A percentile compares a stretch with the other conserved stretches of the same genome.
Conservation (phyloP, 2,888 invertebrate species). For the Julus scandinavius region DNA sequence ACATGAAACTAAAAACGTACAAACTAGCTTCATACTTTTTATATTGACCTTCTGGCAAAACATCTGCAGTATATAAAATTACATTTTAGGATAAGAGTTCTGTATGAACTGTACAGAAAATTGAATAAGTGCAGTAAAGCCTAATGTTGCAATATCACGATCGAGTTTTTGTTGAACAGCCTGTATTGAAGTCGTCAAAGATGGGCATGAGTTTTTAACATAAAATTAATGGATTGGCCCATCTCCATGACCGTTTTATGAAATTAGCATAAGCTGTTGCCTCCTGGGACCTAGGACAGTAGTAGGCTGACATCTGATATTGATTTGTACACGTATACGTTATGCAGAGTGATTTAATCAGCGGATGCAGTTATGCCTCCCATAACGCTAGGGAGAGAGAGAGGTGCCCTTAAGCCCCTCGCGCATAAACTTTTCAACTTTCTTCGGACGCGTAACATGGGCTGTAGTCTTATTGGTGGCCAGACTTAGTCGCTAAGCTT, state of each 20-base stretch:
- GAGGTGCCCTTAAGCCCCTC: background rate
- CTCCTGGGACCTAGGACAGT: background rate
- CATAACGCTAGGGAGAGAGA: background rate
- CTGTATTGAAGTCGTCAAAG: background rate
- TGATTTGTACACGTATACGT: background rate
- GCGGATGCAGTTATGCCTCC: background rate
- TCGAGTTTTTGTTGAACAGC: background rate
- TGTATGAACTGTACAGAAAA: too few relatives aligned
- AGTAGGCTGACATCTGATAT: background rate
- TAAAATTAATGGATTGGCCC: background rate
- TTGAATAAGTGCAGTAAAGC: too few relatives aligned
- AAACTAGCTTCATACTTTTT: too few relatives aligned
- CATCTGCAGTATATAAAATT: too few relatives aligned
- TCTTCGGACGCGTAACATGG: background rate
- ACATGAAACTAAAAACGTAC: too few relatives aligned
- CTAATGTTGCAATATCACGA: too few relatives aligned
- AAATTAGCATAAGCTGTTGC: background rate
- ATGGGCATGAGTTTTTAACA: background rate
- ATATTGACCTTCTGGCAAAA: too few relatives aligned
- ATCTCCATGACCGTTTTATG: background rate
- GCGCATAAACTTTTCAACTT: background rate
- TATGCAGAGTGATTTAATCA: background rate
- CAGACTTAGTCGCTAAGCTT: background rate
- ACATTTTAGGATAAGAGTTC: too few relatives aligned
- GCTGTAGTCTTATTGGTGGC: background rate